These are phyloP conservation scores for Poecilia picta DNA, from an alignment of 2,797 vertebrate species.

Conservation along the genomic window DNA sequence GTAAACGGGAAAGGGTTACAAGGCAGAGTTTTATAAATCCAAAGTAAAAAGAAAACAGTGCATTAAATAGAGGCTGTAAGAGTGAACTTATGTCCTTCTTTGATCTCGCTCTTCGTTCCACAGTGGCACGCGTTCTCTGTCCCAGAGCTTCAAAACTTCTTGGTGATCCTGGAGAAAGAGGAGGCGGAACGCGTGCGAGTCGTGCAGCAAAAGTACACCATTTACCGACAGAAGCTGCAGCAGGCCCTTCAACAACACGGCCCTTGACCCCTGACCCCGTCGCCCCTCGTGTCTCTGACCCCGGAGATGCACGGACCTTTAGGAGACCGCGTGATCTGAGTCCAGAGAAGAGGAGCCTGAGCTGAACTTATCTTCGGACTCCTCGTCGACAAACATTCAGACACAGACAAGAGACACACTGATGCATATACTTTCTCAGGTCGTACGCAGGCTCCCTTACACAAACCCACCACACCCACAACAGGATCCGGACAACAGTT, in stretches of 20 bases:
- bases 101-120: conserved; percentile 16
- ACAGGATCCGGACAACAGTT: conserved; percentile 29
- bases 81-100: conserved; percentile 2
- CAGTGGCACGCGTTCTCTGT: conserved; percentile 98
- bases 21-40: conserved; percentile 3
- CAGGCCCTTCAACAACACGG: conserved; percentile 85
- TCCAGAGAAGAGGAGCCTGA: conserved; percentile 44
- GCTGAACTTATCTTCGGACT: conserved; percentile 38
- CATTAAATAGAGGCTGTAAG: background rate
- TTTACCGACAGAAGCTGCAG: conserved; percentile 87
- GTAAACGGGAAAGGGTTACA: background rate
- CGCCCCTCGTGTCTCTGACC: conserved; percentile 34
- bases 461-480: conserved; percentile 4
- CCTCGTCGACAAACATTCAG: conserved; percentile 35
- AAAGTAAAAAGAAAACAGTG: background rate
- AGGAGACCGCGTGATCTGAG: conserved; percentile 23
- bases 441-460: conserved; percentile 41
- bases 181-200: conserved; percentile 90
- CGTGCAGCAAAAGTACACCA: conserved; percentile 86
- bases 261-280: conserved; percentile 73
- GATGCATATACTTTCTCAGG: conserved; percentile 71
- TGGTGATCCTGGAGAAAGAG: conserved; percentile 92
- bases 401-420: conserved; percentile 5
- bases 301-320: conserved; percentile 52
- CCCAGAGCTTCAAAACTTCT: conserved; percentile 97